Percentiles rank a stretch among this genome's conserved stretches.
Conservation (phyloP, 2,797 vertebrate species). For the Darevskia mixta region DNA sequence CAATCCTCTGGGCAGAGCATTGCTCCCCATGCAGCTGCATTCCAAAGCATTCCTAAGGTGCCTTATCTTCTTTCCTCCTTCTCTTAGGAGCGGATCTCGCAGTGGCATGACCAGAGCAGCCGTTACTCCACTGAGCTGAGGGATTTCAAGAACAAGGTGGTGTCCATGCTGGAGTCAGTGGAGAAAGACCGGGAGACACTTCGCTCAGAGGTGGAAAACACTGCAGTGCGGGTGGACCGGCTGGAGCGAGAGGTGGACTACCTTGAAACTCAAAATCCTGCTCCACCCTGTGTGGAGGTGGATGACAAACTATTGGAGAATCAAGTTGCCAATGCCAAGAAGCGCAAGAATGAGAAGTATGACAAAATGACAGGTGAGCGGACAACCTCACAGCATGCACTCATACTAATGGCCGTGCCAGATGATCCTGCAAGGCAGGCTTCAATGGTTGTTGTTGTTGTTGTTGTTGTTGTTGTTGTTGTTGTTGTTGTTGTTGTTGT, state of each 20-base stretch:
- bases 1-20: background rate
- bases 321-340: conserved; percentile 85
- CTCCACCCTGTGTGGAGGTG: conserved; percentile 86
- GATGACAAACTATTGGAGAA: conserved; percentile 90
- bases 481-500: too few species aligned
- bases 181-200: conserved; percentile 85
- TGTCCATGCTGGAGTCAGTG: conserved; percentile 84
- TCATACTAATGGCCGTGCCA: background rate
- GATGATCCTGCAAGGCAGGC: background rate
- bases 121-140: conserved; percentile 88
- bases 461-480: background rate
- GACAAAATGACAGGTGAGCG: conserved; percentile 88
- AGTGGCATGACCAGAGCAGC: conserved; percentile 92
- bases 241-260: conserved; percentile 92
- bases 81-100: conserved; percentile 88
- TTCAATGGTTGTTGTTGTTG: too few species aligned
- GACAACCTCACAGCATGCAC: background rate
- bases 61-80: background rate
- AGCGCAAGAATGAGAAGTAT: conserved; percentile 91
- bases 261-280: conserved; percentile 88
- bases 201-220: conserved; percentile 82
- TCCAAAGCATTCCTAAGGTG: accelerated
- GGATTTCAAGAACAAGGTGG: conserved; percentile 91
- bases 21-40: background rate
- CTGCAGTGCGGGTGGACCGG: conserved; percentile 82